A percentile compares a stretch with the other conserved stretches of the same genome.
Conservation (phyloP, 1,140 invertebrate genomes). For the Drosophila persimilis region DNA sequence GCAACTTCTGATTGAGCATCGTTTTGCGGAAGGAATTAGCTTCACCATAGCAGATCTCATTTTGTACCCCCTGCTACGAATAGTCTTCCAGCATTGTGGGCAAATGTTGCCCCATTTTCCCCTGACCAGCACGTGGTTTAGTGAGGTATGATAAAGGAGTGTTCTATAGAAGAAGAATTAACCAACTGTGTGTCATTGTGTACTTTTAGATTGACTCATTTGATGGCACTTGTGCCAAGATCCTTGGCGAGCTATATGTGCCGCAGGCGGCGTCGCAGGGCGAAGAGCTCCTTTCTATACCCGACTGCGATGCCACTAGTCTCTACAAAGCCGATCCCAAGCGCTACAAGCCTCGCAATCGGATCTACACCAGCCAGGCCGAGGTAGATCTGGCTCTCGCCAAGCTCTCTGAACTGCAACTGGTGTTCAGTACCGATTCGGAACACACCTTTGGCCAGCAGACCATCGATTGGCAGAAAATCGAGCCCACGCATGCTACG, state of each 20-base stretch:
- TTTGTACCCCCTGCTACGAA: slow-evolving; percentile 88
- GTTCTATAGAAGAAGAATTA: no score
- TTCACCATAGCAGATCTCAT: slow-evolving; percentile 94
- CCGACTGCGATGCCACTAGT: slow-evolving; percentile 82
- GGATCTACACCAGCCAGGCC: slow-evolving; percentile 89
- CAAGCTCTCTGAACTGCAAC: slow-evolving; percentile 70
- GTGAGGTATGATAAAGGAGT: slow-evolving; percentile 52
- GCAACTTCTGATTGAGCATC: slow-evolving; percentile 86
- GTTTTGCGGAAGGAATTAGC: slow-evolving; percentile 92
- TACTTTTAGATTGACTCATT: slow-evolving; percentile 60
- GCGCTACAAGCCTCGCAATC: slow-evolving; percentile 88
- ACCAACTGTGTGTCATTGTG: not conserved
- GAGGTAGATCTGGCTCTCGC: slow-evolving; percentile 88
- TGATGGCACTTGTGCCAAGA: slow-evolving; percentile 48
- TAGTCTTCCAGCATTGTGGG: slow-evolving; percentile 85
- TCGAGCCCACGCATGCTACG: slow-evolving; percentile 73
- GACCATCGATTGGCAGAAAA: slow-evolving; percentile 72
- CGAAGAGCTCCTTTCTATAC: slow-evolving; percentile 46
- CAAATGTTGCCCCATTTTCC: slow-evolving; percentile 86
- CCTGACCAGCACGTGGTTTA: slow-evolving; percentile 87
- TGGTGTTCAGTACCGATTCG: slow-evolving; percentile 59
- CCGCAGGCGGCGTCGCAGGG: slow-evolving; percentile 10
- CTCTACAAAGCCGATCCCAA: slow-evolving; percentile 92
- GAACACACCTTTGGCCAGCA: slow-evolving; percentile 49
- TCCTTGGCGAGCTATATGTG: slow-evolving; percentile 62